These are phyloP conservation scores for Venustoraphidia nigricollis DNA, from an alignment of 2,888 invertebrate species.

Conservation along the genomic window DNA sequence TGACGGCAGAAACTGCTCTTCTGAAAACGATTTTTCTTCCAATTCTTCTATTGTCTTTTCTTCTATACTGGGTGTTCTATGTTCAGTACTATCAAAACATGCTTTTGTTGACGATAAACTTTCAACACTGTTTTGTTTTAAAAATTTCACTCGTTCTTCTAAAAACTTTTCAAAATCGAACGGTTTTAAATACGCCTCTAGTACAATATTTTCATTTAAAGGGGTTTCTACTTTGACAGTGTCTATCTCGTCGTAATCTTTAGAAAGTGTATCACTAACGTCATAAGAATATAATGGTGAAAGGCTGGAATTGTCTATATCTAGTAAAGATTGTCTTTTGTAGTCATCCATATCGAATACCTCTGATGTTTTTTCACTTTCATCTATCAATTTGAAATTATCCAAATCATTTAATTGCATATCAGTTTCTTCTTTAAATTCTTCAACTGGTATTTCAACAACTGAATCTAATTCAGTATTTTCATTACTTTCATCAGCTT, in stretches of 20 bases:
- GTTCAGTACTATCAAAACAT: background rate
- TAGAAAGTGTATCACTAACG: slow-evolving; percentile 5
- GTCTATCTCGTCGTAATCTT: no score
- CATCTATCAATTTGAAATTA: slow-evolving; percentile 4
- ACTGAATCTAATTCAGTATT: background rate
- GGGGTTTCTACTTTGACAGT: background rate
- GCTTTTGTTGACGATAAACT: slow-evolving; percentile 5
- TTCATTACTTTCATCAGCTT: slow-evolving; percentile 1
- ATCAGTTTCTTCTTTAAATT: slow-evolving; percentile 4
- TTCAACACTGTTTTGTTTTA: slow-evolving; percentile 16
- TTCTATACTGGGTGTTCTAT: background rate
- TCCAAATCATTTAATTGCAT: background rate
- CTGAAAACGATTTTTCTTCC: background rate
- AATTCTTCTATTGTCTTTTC: background rate
- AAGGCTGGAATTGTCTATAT: no score
- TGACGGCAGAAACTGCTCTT: background rate
- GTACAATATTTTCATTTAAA: background rate
- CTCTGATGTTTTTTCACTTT: background rate
- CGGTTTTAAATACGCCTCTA: background rate
- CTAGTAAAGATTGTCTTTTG: no score
- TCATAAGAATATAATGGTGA: slow-evolving; percentile 15
- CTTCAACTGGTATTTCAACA: background rate
- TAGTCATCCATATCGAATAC: no score
- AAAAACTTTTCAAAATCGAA: slow-evolving; percentile 26
- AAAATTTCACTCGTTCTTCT: slow-evolving; percentile 22